These are phyloP conservation scores for Calephelis virginiensis DNA, from an alignment of 1,140 invertebrate genomes.

Conservation along the genomic window DNA sequence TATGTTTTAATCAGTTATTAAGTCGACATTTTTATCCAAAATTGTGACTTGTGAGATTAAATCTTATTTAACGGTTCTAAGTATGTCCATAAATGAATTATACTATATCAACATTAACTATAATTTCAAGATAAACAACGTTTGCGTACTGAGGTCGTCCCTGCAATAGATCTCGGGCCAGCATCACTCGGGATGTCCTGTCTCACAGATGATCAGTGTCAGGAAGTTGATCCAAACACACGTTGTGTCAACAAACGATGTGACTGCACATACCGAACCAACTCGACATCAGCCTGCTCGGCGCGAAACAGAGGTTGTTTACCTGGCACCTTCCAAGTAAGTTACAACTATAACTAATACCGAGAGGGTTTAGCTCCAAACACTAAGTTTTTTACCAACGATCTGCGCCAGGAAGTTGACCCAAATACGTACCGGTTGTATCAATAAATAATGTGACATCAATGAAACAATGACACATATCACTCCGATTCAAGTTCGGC, in stretches of 20 bases:
- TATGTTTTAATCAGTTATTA: too few species aligned
- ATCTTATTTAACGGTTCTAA: too few species aligned
- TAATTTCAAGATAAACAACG: constrained; percentile 61
- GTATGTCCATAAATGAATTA: too few species aligned
- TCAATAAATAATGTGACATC: neutral
- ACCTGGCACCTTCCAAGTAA: constrained; percentile 90
- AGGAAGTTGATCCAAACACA: constrained; percentile 87
- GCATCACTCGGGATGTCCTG: constrained; percentile 89
- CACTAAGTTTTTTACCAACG: too few species aligned
- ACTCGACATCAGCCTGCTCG: constrained; percentile 81
- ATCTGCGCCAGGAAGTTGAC: too few species aligned
- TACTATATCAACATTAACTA: neutral
- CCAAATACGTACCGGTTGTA: too few species aligned
- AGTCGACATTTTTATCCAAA: too few species aligned
- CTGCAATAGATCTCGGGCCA: constrained; percentile 70
- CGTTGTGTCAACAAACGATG: constrained; percentile 88
- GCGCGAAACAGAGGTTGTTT: constrained; percentile 87
- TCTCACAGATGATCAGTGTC: constrained; percentile 87
- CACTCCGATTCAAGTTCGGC: too few species aligned
- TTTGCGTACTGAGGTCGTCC: constrained; percentile 45
- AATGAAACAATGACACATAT: too few species aligned
- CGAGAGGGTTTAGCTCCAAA: too few species aligned
- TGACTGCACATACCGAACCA: constrained; percentile 83
- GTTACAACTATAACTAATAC: neutral
- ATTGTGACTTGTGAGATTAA: too few species aligned